These are phyloP conservation scores for Phortica variegata DNA, from an alignment of 1,140 invertebrate species.

Conservation along the genomic window DNA sequence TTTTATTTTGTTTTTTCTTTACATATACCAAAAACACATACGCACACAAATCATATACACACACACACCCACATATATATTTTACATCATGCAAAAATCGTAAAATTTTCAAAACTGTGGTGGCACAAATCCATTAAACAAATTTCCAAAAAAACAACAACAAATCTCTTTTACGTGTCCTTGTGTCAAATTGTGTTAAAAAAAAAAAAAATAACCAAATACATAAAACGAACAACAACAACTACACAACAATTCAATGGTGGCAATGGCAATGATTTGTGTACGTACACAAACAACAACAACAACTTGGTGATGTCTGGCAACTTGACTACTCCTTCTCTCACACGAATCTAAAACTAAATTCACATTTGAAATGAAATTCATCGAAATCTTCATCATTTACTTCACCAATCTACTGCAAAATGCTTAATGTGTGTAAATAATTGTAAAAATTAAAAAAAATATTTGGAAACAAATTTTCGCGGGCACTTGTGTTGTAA, in stretches of 20 bases:
- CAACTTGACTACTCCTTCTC: too few relatives aligned
- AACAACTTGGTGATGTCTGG: too few relatives aligned
- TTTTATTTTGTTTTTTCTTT: slow-evolving; percentile 47
- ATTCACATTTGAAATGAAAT: too few relatives aligned
- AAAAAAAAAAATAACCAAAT: slow-evolving; percentile 9
- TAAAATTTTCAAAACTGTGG: slow-evolving; percentile 35
- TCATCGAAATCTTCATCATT: too few relatives aligned
- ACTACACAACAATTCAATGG: slow-evolving; percentile 8
- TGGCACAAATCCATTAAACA: slow-evolving; percentile 44
- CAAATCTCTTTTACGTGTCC: slow-evolving; percentile 10
- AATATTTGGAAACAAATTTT: too few relatives aligned
- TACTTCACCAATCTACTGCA: too few relatives aligned
- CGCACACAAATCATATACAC: slow-evolving; percentile 9
- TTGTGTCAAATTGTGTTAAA: slow-evolving; percentile 20
- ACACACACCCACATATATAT: too few relatives aligned
- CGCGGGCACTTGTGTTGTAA: slow-evolving; percentile 44
- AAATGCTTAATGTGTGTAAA: slow-evolving; percentile 32
- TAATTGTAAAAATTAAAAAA: slow-evolving; percentile 45
- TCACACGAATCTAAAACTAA: too few relatives aligned
- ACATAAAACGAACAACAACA: slow-evolving; percentile 16
- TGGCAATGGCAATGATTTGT: too few relatives aligned
- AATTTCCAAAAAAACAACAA: slow-evolving; percentile 25
- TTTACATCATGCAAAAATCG: too few relatives aligned
- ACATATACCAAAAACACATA: slow-evolving; percentile 32
- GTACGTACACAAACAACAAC: too few relatives aligned